Conservation (phyloP, 2,888 invertebrate species). For the Hirtodrosophila cameraria region DNA sequence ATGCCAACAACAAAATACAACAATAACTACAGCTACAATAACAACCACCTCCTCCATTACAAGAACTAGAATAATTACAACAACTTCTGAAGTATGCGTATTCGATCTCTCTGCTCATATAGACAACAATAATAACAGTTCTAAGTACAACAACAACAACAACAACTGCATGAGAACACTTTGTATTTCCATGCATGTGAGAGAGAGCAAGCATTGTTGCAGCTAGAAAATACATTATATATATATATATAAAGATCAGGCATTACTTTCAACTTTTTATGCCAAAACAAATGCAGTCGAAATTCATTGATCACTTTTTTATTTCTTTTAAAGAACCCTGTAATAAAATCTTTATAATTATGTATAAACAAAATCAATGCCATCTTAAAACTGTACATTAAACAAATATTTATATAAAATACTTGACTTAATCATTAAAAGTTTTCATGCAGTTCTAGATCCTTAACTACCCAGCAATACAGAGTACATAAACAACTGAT, state of each 20-base stretch:
- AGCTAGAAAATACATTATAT: too few relatives aligned
- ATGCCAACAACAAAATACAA: constrained; percentile 41
- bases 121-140: too few relatives aligned
- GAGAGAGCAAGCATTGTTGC: too few relatives aligned
- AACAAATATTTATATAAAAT: too few relatives aligned
- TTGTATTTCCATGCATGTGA: constrained; percentile 4
- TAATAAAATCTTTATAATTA: too few relatives aligned
- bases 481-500: background rate
- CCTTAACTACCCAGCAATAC: background rate
- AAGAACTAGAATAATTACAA: constrained; percentile 42
- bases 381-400: too few relatives aligned
- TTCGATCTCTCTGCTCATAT: constrained; percentile 1
- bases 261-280: too few relatives aligned
- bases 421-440: background rate
- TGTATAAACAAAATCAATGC: too few relatives aligned
- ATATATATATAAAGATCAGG: too few relatives aligned
- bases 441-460: constrained; percentile 1
- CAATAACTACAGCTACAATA: constrained; percentile 9
- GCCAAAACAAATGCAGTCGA: too few relatives aligned
- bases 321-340: too few relatives aligned
- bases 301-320: too few relatives aligned
- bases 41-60: constrained; percentile 43
- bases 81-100: constrained; percentile 20
- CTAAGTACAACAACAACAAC: constrained; percentile 26
- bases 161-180: constrained; percentile 38